Evolutionary conservation across 1,140 invertebrate genomes (phyloP), one percentile per base, ranked within the genome.

Genomic region (Drosophila cardini): DNA sequence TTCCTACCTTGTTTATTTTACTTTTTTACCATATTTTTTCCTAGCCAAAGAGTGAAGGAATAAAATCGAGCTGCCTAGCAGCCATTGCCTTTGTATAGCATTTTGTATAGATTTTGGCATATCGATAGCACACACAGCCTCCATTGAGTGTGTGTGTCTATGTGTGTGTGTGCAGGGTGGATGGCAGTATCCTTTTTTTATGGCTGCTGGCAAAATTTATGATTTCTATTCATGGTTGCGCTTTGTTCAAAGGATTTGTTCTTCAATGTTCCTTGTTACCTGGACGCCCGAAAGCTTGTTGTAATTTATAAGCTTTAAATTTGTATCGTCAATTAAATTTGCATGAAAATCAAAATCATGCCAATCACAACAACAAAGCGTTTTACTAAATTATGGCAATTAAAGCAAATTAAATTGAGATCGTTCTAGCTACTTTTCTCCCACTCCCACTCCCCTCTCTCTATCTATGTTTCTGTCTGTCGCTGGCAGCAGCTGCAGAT

Each of bases 121-220:
- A 87, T 87, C 83, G 83, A 87, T 87, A 87, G 72, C 82, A 68
- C 42, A 72, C 56, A 74, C 11, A 8, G 13, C 21, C 11, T 21
- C 2, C 2, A 11, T 9, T 15, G 56, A 2, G 38, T 32, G 38
- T 15, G 55, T 57, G 18, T 32, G 38, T 13, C 26, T 43, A 9
- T 55, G 16, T 40, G 13, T 32, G 42, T 15, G 26, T 32, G 48
- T 32, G 48, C n/a, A 13, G 11, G 21, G 11, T 15, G 32, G 7
- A 36, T 13, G 38, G 10, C 11, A n/a, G 69, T 73, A 56, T 76
- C 58, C 56, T 56, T 69, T 82, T 85, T 87, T 89, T 87, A 87
- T 87, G 84, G 80, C 84, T 87, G 70, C 80, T 84, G 80, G 83
- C 84, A 80, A 89, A 84, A 87, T 89, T 89, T 87, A 87, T 87